Percentiles rank a stretch among this genome's conserved stretches.
phyloP scores from a whole-genome alignment of 2,888 invertebrate species.

The Ashinkailepas kermadecensis region DNA sequence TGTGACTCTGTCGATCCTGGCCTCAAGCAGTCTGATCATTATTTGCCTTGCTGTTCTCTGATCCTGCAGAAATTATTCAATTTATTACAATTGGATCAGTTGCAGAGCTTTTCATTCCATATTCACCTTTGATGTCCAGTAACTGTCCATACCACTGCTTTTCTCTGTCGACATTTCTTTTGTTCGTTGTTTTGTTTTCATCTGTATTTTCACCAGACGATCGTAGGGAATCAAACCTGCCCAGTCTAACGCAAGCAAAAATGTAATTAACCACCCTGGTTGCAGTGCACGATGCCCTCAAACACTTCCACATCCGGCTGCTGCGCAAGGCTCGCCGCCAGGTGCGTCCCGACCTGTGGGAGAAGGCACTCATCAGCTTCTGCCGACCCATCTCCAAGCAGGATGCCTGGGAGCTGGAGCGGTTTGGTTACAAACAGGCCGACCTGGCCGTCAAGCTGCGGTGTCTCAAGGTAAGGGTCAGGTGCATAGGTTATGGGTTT shows the following conservation, averaged over 20 bases:
- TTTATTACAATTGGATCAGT: not conserved
- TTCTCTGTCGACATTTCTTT: not conserved
- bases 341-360: constrained; percentile 81
- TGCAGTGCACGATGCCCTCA: constrained; percentile 69
- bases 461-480: constrained; percentile 64
- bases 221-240: not conserved
- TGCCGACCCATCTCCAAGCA: constrained; percentile 81
- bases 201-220: not conserved
- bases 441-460: constrained; percentile 79
- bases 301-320: constrained; percentile 78
- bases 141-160: not conserved
- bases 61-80: not conserved
- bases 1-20: too few relatives aligned
- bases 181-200: not conserved
- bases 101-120: not conserved
- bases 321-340: constrained; percentile 76
- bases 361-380: constrained; percentile 58
- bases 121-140: not conserved
- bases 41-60: too few relatives aligned
- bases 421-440: constrained; percentile 90
- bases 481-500: too few relatives aligned
- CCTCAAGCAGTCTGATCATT: too few relatives aligned
- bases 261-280: not conserved
- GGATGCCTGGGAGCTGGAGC: constrained; percentile 92
- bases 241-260: too few relatives aligned